These are phyloP conservation scores for Chelonoidis abingdonii DNA, from an alignment of 2,113 vertebrate species.

Conservation along the genomic window DNA sequence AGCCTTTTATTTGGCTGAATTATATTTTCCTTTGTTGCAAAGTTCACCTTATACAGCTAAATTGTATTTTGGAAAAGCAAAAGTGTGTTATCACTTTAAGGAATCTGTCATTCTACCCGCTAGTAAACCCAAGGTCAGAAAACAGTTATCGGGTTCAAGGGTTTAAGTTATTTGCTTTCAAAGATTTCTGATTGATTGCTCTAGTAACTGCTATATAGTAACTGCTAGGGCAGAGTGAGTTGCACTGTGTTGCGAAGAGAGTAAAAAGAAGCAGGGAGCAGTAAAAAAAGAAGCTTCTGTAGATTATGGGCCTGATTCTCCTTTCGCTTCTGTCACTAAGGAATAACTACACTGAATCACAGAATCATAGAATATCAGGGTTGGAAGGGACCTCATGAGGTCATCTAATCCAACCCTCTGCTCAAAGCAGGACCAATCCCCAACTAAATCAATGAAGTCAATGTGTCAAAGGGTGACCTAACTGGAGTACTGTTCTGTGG, in stretches of 20 bases:
- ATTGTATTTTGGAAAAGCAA: conserved; percentile 38
- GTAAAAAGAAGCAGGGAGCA: conserved; percentile 24
- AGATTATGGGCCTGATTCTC: neutral
- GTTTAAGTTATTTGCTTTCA: conserved; percentile 68
- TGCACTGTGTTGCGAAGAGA: neutral
- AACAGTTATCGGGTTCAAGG: conserved; percentile 73
- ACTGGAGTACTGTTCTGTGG: neutral
- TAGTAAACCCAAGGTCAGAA: conserved; percentile 60
- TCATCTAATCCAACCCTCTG: too few species aligned
- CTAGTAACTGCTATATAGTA: conserved; percentile 53
- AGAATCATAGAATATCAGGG: too few species aligned
- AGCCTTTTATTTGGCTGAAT: neutral
- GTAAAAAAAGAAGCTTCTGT: neutral
- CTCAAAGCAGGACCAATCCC: too few species aligned
- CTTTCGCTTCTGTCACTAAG: neutral
- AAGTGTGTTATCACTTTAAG: conserved; percentile 7
- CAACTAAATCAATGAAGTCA: neutral
- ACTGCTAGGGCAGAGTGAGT: neutral
- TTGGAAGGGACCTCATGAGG: too few species aligned
- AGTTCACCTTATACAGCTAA: conserved; percentile 38
- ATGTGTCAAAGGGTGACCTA: neutral
- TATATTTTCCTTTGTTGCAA: neutral
- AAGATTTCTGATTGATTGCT: conserved; percentile 53
- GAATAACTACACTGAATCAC: neutral
- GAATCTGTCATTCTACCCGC: conserved; percentile 48